Conservation (phyloP, 1,140 invertebrate genomes). For the Cryptotermes secundus region DNA sequence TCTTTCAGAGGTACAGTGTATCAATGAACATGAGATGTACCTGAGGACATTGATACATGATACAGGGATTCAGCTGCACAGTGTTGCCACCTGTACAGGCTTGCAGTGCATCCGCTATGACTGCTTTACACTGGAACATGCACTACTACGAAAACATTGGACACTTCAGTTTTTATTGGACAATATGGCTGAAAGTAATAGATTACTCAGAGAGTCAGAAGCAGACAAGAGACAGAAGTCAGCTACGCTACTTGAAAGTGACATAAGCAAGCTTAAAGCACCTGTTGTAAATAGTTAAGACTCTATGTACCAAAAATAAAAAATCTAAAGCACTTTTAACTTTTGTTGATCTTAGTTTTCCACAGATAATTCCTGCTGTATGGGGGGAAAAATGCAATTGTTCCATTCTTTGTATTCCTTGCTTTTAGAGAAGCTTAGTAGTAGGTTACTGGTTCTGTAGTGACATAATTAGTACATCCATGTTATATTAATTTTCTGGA, state of each 20-base stretch:
- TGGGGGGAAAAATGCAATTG: too few relatives aligned
- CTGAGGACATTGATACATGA: constrained; percentile 74
- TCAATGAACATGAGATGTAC: constrained; percentile 79
- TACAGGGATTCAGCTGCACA: constrained; percentile 74
- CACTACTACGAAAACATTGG: constrained; percentile 84
- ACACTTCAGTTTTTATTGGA: constrained; percentile 67
- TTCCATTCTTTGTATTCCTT: too few relatives aligned
- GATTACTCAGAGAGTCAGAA: constrained; percentile 54
- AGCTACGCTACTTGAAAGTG: neutral
- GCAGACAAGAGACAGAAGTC: neutral
- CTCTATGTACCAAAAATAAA: neutral
- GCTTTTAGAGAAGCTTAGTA: too few relatives aligned
- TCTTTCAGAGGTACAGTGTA: constrained; percentile 72
- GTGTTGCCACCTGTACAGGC: constrained; percentile 74
- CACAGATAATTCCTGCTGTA: too few relatives aligned
- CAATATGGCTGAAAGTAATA: constrained; percentile 63
- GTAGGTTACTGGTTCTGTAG: too few relatives aligned
- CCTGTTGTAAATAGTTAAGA: neutral
- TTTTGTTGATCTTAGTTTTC: too few relatives aligned
- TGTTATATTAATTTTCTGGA: too few relatives aligned
- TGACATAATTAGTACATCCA: too few relatives aligned
- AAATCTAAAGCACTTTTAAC: neutral
- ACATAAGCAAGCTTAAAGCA: neutral
- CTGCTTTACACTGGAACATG: constrained; percentile 72
- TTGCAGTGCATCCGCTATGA: constrained; percentile 81